Evolutionary conservation across 2,113 vertebrate species (phyloP).

Genomic region (Stomatorhinus ivindoensis): DNA sequence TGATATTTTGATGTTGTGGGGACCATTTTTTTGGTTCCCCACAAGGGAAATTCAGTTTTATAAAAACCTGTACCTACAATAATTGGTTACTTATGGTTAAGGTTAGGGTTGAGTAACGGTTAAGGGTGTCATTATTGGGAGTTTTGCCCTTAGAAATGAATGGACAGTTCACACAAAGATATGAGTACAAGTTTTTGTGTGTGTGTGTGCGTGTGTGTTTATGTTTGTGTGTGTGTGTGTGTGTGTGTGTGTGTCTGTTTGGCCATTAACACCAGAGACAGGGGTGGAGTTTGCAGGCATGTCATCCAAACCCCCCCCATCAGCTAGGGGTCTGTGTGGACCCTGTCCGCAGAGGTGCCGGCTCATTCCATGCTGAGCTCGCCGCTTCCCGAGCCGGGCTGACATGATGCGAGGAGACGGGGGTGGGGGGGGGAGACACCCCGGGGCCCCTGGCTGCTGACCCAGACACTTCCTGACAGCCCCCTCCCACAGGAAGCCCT

Average conservation of each 20-base stretch:
- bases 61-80: background rate
- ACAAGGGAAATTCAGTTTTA: background rate
- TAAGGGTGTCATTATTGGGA: background rate
- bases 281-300: background rate
- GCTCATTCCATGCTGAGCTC: background rate
- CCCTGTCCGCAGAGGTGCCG: background rate
- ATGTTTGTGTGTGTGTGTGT: constrained; percentile 2
- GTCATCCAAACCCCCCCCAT: background rate
- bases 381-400: background rate
- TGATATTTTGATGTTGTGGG: background rate
- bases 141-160: background rate
- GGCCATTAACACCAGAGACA: background rate
- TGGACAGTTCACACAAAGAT: background rate
- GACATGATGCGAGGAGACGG: too few species aligned
- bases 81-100: background rate
- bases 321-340: background rate
- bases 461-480: constrained; percentile 4
- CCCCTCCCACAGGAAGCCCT: background rate
- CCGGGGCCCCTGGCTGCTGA: background rate
- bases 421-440: background rate
- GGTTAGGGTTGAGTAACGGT: background rate
- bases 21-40: background rate
- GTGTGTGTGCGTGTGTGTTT: background rate
- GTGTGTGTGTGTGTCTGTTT: background rate
- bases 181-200: background rate